Evolutionary conservation across 2,888 invertebrate genomes (phyloP).

Genomic region (Phyllotreta striolata): DNA sequence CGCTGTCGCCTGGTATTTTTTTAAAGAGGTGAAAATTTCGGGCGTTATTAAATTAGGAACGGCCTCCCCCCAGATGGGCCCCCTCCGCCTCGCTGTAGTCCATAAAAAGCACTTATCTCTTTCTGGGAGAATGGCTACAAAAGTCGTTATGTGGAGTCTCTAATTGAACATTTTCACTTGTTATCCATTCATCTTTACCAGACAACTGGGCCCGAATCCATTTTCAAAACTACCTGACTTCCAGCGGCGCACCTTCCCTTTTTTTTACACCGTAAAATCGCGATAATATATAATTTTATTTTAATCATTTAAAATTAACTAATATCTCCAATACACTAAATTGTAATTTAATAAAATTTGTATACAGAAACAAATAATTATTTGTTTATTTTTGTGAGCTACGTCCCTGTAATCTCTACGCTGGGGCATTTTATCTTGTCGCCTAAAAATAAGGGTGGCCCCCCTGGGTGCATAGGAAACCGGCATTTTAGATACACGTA

Average conservation of each 20-base stretch:
- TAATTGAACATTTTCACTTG: constrained; percentile 60
- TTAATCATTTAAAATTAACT: too few species aligned
- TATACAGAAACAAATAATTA: too few species aligned
- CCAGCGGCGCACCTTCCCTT: constrained; percentile 21
- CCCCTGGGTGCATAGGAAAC: constrained; percentile 24
- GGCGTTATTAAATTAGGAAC: constrained; percentile 42
- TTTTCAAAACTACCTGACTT: constrained; percentile 60
- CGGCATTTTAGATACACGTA: constrained; percentile 30
- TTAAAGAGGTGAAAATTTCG: constrained; percentile 44
- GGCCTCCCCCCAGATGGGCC: constrained; percentile 31
- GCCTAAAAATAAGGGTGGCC: constrained; percentile 29
- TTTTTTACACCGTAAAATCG: too few species aligned
- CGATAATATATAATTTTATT: too few species aligned
- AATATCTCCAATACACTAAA: too few species aligned
- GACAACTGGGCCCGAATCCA: constrained; percentile 55
- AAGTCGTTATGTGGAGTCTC: constrained; percentile 53
- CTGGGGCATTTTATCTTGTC: constrained; percentile 44
- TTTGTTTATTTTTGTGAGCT: too few species aligned
- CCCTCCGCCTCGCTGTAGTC: constrained; percentile 13
- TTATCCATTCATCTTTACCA: constrained; percentile 60
- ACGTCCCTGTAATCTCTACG: too few species aligned
- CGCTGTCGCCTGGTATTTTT: constrained; percentile 34
- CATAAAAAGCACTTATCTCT: constrained; percentile 54
- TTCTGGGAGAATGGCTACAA: constrained; percentile 56
- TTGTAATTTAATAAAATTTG: too few species aligned